Evolutionary conservation across 1,140 invertebrate genomes (phyloP).

Genomic region (Lasioglossum albipes): DNA sequence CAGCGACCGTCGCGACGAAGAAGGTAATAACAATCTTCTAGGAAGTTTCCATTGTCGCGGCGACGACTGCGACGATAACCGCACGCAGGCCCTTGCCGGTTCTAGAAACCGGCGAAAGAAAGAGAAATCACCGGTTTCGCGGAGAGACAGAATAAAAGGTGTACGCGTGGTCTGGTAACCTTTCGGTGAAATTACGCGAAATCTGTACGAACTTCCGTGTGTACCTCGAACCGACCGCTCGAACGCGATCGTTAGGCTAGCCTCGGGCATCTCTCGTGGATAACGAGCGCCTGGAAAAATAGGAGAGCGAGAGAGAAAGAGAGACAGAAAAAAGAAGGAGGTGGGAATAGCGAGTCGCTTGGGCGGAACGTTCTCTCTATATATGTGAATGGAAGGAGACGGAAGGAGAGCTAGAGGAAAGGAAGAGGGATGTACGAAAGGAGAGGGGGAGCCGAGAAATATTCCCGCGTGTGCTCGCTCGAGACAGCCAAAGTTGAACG

Average conservation of each 20-base stretch:
- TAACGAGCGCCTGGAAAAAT: conserved; percentile 12
- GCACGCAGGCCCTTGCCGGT: neutral
- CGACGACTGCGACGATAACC: neutral
- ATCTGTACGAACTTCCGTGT: neutral
- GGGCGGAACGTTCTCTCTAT: conserved; percentile 28
- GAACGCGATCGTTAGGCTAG: neutral
- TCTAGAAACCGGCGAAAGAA: too few species aligned
- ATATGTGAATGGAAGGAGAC: conserved; percentile 28
- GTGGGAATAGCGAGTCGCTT: conserved; percentile 43
- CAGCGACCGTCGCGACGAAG: conserved; percentile 15
- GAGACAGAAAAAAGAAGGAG: neutral
- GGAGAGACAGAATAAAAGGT: too few species aligned
- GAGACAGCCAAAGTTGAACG: conserved; percentile 71
- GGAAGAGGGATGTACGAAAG: conserved; percentile 16
- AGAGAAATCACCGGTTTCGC: too few species aligned
- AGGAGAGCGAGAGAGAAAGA: neutral
- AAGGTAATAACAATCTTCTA: conserved; percentile 41
- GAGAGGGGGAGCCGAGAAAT: conserved; percentile 27
- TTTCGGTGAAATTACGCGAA: neutral
- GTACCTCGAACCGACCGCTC: neutral
- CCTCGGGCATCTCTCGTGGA: neutral
- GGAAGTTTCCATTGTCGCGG: conserved; percentile 32
- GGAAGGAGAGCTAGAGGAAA: conserved; percentile 29
- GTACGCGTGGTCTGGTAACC: too few species aligned
- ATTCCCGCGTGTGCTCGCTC: conserved; percentile 38